Base-by-base conservation (phyloP, 2,888 invertebrate species). In the Uropetala carovei region DNA sequence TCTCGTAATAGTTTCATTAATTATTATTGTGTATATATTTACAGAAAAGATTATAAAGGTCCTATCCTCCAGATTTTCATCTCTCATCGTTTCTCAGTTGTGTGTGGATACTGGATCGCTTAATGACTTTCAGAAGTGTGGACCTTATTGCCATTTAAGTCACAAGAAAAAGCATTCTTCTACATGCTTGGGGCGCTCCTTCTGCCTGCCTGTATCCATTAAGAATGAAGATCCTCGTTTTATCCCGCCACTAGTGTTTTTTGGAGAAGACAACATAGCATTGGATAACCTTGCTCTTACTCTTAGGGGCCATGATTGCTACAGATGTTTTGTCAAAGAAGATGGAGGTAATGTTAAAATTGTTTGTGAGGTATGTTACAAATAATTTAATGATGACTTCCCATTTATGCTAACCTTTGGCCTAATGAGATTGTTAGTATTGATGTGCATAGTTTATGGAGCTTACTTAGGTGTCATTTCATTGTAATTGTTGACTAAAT, bases 341-440 rank as follows among this genome's bases (percentile, higher is more conserved):
- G 64, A 64, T 89, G 89, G 89, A 89, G 89, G 89, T 89, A 89
- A 89, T 64, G 43, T 43, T 64, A 18, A 64, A 89, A 64, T 89
- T 13, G 64, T 30, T 10, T 64, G 43, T n/a, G 57, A 83, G 13
- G 64, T 43, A 89, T 43, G 89, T 64, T 89, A 64, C 56, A 64
- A 89, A 43, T 89, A 89, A 89, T 43, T n/a, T 22, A 10, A 60
- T 59, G n/a, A n/a, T 68, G 14, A 86, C 30, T 43, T n/a, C 89
- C 22, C 43, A 16, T 16, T n/a, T n/a, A 43, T 43, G 16, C 18
- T 64, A 68, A 16, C 9, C 27, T 68, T 43, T 89, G 89, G 89
- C 89, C 89, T 89, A 89, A 89, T n/a, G 64, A n/a, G 57, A 43
- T 89, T 57, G 75, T 75, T 75, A 89, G 43, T 58, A 60, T 89